Base-by-base conservation (phyloP, 1,140 invertebrate species). In the Mizuhopecten yessoensis region DNA sequence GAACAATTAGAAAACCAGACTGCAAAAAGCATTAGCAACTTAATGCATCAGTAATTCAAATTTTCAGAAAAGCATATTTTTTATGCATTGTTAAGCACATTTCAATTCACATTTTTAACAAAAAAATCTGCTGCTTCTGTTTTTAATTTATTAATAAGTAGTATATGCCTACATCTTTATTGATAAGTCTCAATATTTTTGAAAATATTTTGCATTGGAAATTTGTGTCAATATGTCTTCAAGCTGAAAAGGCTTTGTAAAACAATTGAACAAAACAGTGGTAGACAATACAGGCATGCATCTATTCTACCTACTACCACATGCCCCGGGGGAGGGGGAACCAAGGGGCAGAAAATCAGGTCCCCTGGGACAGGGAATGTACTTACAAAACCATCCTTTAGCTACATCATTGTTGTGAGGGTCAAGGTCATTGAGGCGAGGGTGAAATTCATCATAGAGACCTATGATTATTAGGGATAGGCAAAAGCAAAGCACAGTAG, bases 381-480 rank as follows among this genome's bases (percentile, higher is more conserved):
- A 75, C 57, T 75, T 75, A 75, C 57, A 75, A 75, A 17, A 75
- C 57, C 9, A 75, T 75, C 57, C 57, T n/a, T 75, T 75, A 5
- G 57, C 11, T 75, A 75, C n/a, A 29, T 17, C 57, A 75, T 75
- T 29, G 57, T 75, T 75, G 57, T 75, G 57, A 29, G 57, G 57
- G 57, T 75, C 57, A 75, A 75, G 57, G 57, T 75, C 57, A 75
- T 75, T 75, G 7, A 75, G 57, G 57, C 57, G 57, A 29, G 57
- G 57, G n/a, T 75, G 57, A 75, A 75, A 75, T 75, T 75, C 57
- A 75, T 75, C 57, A n/a, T 75, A 75, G 29, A 9, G 23, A 75
- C 57, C 57, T 75, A 75, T 1, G 23, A 75, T 75, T 75, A 75
- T 29, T 11, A 29, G 0, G 57, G 23, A 75, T 11, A 75, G 29